A percentile compares a stretch with the other conserved stretches of the same genome.
Evolutionary conservation across 2,797 vertebrate genomes (phyloP).

Genomic region (Squalus acanthias): DNA sequence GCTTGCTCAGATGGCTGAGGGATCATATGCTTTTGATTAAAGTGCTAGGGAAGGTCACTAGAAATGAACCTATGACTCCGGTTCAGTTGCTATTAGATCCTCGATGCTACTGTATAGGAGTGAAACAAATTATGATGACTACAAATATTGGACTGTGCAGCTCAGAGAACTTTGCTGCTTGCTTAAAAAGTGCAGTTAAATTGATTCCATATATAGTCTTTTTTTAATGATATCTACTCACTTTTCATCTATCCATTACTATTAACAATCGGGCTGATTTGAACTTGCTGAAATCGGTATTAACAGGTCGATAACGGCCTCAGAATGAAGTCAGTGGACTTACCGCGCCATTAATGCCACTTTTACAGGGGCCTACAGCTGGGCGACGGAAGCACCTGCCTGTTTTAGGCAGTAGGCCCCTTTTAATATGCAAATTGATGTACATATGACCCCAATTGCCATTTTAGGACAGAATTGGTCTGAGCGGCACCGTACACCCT

Average conservation of each 20-base stretch:
- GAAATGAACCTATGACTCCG: neutral
- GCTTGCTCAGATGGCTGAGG: neutral
- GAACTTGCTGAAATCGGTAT: neutral
- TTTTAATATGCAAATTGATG: neutral
- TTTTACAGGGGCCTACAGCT: neutral
- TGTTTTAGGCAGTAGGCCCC: neutral
- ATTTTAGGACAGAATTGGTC: neutral
- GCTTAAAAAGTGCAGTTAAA: neutral
- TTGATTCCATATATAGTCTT: neutral
- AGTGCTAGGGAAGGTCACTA: constrained; percentile 10
- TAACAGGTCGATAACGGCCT: neutral
- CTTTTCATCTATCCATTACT: neutral
- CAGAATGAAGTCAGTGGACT: neutral
- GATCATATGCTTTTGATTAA: neutral
- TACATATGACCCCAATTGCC: neutral
- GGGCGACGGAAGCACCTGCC: neutral
- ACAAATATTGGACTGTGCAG: neutral
- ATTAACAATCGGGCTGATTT: neutral
- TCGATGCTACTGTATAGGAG: neutral
- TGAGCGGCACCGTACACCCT: neutral
- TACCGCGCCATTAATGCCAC: neutral
- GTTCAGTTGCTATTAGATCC: neutral
- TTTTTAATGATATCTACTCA: neutral
- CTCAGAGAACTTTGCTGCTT: neutral
- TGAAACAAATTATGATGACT: neutral